Percentiles rank a stretch among this genome's conserved stretches.
These are phyloP conservation scores for Bos indicus DNA, from an alignment of 2,113 vertebrate genomes.

Conservation along the genomic window DNA sequence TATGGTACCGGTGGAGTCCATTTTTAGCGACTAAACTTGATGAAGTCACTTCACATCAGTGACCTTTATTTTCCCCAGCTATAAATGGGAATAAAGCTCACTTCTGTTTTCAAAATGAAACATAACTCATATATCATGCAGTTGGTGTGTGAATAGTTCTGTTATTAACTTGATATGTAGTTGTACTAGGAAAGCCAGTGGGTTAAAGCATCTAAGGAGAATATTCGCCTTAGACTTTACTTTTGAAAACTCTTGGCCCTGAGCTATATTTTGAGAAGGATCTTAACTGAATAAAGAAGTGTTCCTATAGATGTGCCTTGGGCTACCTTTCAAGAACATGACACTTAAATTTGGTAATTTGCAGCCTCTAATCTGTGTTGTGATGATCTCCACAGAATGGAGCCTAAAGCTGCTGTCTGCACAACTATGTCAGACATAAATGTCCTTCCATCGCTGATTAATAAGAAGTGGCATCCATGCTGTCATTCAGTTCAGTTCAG, in stretches of 20 bases:
- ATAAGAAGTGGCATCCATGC: background rate
- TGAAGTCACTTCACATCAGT: background rate
- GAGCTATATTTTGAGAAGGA: background rate
- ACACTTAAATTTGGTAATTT: background rate
- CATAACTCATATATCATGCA: background rate
- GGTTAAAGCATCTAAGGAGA: background rate
- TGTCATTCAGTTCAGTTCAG: background rate
- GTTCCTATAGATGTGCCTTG: background rate
- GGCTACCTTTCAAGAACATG: background rate
- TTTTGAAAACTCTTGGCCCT: background rate
- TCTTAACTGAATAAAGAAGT: background rate
- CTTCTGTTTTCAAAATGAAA: background rate
- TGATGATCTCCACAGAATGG: background rate
- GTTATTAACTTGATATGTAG: background rate
- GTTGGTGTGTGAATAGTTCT: background rate
- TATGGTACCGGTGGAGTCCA: background rate
- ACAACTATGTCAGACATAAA: background rate
- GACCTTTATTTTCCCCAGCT: background rate
- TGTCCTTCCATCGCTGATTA: background rate
- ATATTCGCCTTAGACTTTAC: background rate
- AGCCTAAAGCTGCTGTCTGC: background rate
- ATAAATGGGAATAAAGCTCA: background rate
- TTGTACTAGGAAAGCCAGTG: background rate
- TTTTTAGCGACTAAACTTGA: background rate
- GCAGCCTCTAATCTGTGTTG: background rate